Evolutionary conservation across 2,113 vertebrate genomes (phyloP).

Genomic region (Brachypteracias leptosomus): DNA sequence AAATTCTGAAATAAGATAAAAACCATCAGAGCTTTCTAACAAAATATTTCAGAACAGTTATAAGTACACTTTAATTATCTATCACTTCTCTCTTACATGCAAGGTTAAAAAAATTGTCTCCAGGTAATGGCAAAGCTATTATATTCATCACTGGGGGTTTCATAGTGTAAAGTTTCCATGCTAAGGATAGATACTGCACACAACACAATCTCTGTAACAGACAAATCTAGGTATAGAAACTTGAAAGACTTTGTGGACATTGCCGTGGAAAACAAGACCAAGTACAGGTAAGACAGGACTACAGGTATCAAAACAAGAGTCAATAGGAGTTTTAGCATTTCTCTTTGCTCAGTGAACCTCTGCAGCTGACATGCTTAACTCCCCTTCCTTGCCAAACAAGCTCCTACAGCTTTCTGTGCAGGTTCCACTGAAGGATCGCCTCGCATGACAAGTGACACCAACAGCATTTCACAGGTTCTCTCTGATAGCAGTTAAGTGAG

Average conservation of each 20-base stretch:
- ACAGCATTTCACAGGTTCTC: neutral
- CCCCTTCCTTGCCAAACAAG: neutral
- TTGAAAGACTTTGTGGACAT: neutral
- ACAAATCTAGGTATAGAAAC: neutral
- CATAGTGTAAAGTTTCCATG: neutral
- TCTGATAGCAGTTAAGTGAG: neutral
- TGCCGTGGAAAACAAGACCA: neutral
- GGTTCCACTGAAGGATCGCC: neutral
- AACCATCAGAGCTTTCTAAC: neutral
- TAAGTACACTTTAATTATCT: neutral
- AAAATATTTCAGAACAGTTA: neutral
- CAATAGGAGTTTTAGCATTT: neutral
- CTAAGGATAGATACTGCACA: neutral
- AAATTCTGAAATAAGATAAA: neutral
- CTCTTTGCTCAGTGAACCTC: neutral
- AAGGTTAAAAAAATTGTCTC: neutral
- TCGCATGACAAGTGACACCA: neutral
- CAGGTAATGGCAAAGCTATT: neutral
- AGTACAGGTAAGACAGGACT: neutral
- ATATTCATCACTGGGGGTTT: neutral
- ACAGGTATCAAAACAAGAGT: neutral
- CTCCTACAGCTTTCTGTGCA: neutral
- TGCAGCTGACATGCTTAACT: neutral
- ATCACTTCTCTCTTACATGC: neutral
- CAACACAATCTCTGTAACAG: neutral